Percentiles rank a stretch among this genome's conserved stretches.
These are phyloP conservation scores for Latrodectus hesperus DNA, from an alignment of 2,888 invertebrate genomes.

Conservation along the genomic window DNA sequence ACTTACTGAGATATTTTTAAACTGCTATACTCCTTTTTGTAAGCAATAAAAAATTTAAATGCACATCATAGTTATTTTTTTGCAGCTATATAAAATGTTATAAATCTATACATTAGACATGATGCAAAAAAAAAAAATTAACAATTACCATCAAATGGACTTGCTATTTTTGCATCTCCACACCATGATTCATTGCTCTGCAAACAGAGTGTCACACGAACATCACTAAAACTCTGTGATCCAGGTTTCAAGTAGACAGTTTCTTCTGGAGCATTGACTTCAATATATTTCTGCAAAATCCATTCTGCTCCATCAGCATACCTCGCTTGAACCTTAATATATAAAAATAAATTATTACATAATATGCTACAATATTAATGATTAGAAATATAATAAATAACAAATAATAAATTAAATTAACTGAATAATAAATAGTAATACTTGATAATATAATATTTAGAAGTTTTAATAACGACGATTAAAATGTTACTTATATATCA, in stretches of 20 bases:
- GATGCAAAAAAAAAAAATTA: too few relatives aligned
- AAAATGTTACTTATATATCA: too few relatives aligned
- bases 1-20: too few relatives aligned
- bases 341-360: neutral
- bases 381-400: neutral
- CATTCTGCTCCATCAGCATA: conserved; percentile 56
- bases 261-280: conserved; percentile 41
- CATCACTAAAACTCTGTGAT: conserved; percentile 72
- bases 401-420: neutral
- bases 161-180: conserved; percentile 71
- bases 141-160: conserved; percentile 66
- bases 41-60: too few relatives aligned
- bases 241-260: conserved; percentile 50
- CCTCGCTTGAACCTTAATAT: conserved; percentile 56
- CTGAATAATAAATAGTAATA: neutral
- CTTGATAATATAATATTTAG: too few relatives aligned
- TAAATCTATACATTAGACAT: too few relatives aligned
- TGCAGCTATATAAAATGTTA: too few relatives aligned
- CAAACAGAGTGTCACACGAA: conserved; percentile 88
- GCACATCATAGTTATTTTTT: too few relatives aligned
- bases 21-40: too few relatives aligned
- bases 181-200: conserved; percentile 82
- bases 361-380: conserved; percentile 3
- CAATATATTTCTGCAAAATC: conserved; percentile 55
- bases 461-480: too few relatives aligned